A percentile compares a stretch with the other conserved stretches of the same genome.
Conservation (phyloP, 2,113 vertebrate species). For the Cheilinus undulatus region DNA sequence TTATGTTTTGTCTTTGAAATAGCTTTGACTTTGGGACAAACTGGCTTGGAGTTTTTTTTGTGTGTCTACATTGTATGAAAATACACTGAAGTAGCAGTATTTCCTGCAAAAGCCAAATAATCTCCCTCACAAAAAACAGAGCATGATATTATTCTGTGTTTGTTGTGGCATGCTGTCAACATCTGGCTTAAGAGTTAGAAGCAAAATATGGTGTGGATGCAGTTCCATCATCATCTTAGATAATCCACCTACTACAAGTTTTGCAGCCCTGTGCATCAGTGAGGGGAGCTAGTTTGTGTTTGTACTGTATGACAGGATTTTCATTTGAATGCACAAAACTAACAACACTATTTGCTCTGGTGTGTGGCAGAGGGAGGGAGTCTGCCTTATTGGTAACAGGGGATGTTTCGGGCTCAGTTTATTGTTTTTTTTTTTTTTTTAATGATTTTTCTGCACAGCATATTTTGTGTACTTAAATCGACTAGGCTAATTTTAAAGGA, state of each 20-base stretch:
- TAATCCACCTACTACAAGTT: slow-evolving; percentile 25
- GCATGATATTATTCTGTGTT: neutral
- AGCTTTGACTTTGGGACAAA: neutral
- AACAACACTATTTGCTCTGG: slow-evolving; percentile 38
- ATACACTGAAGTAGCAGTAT: neutral
- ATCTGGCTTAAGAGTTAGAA: neutral
- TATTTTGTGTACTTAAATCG: neutral
- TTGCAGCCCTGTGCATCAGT: neutral
- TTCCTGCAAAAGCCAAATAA: neutral
- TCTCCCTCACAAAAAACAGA: neutral
- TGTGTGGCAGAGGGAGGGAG: neutral
- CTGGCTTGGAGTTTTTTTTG: neutral
- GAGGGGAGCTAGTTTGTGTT: slow-evolving; percentile 29
- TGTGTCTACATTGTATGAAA: neutral
- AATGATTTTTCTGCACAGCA: neutral
- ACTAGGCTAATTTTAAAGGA: slow-evolving; percentile 1
- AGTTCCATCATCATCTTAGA: slow-evolving; percentile 1
- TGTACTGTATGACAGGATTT: slow-evolving; percentile 45
- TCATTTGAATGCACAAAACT: slow-evolving; percentile 47
- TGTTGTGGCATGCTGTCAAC: neutral
- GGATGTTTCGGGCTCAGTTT: slow-evolving; percentile 14
- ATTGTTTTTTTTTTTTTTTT: neutral
- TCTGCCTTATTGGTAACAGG: neutral
- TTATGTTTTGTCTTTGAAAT: neutral
- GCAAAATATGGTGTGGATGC: neutral